phyloP scores from a whole-genome alignment of 2,113 vertebrate genomes.

The Urocolius indicus region DNA sequence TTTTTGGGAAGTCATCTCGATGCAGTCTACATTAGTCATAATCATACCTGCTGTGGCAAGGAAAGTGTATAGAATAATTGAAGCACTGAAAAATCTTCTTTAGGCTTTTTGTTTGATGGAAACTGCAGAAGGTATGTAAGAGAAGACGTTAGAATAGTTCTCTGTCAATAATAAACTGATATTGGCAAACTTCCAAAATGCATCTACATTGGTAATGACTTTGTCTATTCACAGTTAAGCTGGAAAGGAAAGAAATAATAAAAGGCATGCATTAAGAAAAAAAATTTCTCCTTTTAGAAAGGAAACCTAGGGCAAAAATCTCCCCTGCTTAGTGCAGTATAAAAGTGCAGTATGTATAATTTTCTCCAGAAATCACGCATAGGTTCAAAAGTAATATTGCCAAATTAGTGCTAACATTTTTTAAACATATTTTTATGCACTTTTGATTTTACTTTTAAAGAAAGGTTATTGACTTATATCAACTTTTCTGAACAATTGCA shows the following conservation, averaged over 20 bases:
- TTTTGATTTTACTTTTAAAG: not conserved
- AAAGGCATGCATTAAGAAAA: not conserved
- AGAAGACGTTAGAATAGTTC: not conserved
- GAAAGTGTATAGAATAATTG: not conserved
- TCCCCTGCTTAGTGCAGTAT: not conserved
- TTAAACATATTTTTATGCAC: not conserved
- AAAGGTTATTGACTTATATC: not conserved
- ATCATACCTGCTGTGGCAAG: constrained; percentile 5
- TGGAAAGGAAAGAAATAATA: not conserved
- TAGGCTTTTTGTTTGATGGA: not conserved
- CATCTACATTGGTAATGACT: not conserved
- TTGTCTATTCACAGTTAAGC: not conserved
- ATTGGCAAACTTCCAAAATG: not conserved
- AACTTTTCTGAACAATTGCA: not conserved
- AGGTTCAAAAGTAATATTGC: not conserved
- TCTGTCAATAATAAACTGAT: not conserved
- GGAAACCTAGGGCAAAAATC: not conserved
- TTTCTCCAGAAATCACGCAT: not conserved
- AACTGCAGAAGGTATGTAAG: not conserved
- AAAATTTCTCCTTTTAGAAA: not conserved
- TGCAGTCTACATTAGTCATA: constrained; percentile 26
- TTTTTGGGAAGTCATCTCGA: constrained; percentile 45
- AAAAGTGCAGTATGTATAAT: not conserved
- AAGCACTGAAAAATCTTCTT: not conserved
- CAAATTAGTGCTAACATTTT: not conserved